Conservation (phyloP, 53 echinoderm and acorn worm genomes). For the Glandiceps talaboti region DNA sequence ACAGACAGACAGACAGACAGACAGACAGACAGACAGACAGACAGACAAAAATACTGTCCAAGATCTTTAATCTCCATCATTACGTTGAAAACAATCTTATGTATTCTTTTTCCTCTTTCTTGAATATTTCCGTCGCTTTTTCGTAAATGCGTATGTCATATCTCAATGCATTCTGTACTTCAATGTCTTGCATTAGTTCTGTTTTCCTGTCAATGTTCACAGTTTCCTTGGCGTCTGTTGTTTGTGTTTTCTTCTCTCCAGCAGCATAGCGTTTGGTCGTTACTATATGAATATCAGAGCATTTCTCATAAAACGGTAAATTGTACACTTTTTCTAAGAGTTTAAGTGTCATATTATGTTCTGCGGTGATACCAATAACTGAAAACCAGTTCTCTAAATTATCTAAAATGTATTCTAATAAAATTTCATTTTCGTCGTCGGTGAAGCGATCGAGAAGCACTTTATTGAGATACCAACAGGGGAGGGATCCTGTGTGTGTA, state of each 20-base stretch:
- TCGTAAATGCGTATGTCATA: slow-evolving; percentile 47
- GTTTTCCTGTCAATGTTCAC: slow-evolving; percentile 17
- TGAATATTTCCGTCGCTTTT: slow-evolving; percentile 64
- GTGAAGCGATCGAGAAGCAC: slow-evolving; percentile 28
- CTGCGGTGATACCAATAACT: slow-evolving; percentile 57
- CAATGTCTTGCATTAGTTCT: slow-evolving; percentile 32
- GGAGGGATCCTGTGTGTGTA: too few species aligned
- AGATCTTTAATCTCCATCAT: too few species aligned
- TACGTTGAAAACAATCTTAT: too few species aligned
- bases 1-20: too few species aligned
- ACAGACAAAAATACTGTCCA: too few species aligned
- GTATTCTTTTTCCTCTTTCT: slow-evolving; percentile 24
- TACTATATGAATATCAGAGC: too few species aligned
- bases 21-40: too few species aligned
- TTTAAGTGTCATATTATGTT: slow-evolving; percentile 60
- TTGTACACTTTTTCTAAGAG: slow-evolving; percentile 55
- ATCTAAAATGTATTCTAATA: slow-evolving; percentile 35
- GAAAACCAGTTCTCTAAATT: slow-evolving; percentile 77
- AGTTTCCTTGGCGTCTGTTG: slow-evolving; percentile 3
- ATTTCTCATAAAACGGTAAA: slow-evolving; percentile 57
- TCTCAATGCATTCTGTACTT: slow-evolving; percentile 31
- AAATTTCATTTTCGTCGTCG: slow-evolving; percentile 24
- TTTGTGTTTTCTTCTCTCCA: slow-evolving; percentile 6
- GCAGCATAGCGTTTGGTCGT: slow-evolving; percentile 22
- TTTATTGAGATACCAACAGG: slow-evolving; percentile 67